A percentile compares a stretch with the other conserved stretches of the same genome.
phyloP scores from a whole-genome alignment of 2,797 vertebrate species.

The Lycodopsis pacificus region DNA sequence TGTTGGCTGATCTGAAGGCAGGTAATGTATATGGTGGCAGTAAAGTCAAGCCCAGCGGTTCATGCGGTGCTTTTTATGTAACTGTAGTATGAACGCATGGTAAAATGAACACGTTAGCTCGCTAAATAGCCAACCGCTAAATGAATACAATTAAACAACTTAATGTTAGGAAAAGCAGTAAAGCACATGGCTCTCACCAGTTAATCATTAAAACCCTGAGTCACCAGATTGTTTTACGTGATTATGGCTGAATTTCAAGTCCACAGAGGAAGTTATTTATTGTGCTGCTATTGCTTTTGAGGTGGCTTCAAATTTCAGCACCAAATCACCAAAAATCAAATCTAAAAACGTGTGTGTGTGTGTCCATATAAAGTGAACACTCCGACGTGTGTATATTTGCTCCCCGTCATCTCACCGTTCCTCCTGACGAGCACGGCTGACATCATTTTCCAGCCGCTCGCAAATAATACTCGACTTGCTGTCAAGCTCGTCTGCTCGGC shows the following conservation, averaged over 20 bases:
- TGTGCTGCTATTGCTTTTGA: constrained; percentile 19
- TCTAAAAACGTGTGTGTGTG: neutral
- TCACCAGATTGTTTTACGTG: neutral
- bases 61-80: neutral
- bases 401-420: neutral
- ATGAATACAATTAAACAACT: neutral
- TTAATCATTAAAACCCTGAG: neutral
- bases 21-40: neutral
- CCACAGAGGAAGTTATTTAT: neutral
- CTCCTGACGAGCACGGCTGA: constrained; percentile 8
- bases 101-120: neutral
- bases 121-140: neutral
- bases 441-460: neutral
- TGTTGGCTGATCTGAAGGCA: neutral
- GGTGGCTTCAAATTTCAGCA: neutral
- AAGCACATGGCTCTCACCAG: neutral
- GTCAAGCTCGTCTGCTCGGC: constrained; percentile 24
- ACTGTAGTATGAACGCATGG: neutral
- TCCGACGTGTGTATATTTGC: neutral
- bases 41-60: neutral
- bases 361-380: neutral
- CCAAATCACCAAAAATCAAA: neutral
- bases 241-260: neutral
- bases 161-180: neutral
- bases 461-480: constrained; percentile 29